A percentile compares a stretch with the other conserved stretches of the same genome.
phyloP scores from a whole-genome alignment of 2,797 vertebrate genomes.

The Gymnothorax reevesii region DNA sequence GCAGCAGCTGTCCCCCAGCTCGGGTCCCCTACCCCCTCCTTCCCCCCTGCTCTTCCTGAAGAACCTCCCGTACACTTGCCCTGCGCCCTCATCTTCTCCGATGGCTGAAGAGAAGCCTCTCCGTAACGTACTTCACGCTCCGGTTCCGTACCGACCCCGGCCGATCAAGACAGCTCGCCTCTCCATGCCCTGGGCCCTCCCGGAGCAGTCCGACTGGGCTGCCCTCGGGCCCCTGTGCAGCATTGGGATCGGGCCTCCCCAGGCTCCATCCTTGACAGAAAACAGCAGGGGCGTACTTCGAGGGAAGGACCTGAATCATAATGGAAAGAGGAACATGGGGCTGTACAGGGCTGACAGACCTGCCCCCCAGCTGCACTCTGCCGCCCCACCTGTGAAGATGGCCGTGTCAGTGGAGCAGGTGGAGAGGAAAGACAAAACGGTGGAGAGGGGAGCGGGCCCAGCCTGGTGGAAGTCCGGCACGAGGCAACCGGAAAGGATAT shows the following conservation, averaged over 20 bases:
- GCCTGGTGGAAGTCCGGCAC: conserved; percentile 8
- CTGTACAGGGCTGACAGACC: conserved; percentile 7
- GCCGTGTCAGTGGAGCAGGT: conserved; percentile 45
- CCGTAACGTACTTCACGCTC: conserved; percentile 58
- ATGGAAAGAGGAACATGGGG: conserved; percentile 8
- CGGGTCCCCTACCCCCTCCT: neutral
- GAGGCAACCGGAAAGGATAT: conserved; percentile 41
- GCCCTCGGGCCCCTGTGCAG: conserved; percentile 31
- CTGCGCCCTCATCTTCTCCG: conserved; percentile 34
- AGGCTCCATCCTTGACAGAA: conserved; percentile 31
- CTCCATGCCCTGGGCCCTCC: conserved; percentile 58
- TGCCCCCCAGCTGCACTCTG: neutral
- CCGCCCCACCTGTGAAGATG: conserved; percentile 24
- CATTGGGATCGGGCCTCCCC: conserved; percentile 33
- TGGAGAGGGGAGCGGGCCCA: neutral
- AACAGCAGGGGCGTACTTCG: conserved; percentile 39
- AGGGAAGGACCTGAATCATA: conserved; percentile 49
- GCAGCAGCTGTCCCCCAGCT: neutral
- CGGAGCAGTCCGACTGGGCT: conserved; percentile 65
- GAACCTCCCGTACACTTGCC: conserved; percentile 20
- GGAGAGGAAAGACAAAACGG: conserved; percentile 45
- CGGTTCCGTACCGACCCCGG: conserved; percentile 67
- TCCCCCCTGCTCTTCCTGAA: conserved; percentile 38
- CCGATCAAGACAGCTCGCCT: conserved; percentile 55
- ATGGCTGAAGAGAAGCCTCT: conserved; percentile 47